Evolutionary conservation across 2,888 invertebrate species (phyloP).

Genomic region (Sarcophaga subvicina): DNA sequence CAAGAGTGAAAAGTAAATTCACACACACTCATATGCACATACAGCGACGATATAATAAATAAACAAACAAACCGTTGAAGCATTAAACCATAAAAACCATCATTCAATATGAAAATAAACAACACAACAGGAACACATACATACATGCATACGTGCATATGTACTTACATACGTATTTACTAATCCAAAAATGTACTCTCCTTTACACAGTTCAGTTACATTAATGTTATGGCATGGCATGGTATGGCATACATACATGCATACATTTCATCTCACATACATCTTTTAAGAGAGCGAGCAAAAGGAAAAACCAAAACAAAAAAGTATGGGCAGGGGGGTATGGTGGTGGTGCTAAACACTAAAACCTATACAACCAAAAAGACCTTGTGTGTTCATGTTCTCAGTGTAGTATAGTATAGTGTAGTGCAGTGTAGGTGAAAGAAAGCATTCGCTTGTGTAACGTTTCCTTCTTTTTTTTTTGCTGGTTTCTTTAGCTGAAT

Average conservation of each 20-base stretch:
- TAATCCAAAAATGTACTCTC: background rate
- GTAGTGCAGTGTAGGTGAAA: background rate
- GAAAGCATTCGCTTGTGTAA: constrained; percentile 31
- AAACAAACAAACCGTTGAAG: constrained; percentile 57
- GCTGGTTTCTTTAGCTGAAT: too few relatives aligned
- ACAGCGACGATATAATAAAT: constrained; percentile 15
- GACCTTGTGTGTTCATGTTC: too few relatives aligned
- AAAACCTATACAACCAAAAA: too few relatives aligned
- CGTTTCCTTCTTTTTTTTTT: constrained; percentile 1
- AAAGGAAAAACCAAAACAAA: background rate
- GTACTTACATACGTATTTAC: too few relatives aligned
- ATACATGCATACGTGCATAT: background rate
- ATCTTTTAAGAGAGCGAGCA: background rate
- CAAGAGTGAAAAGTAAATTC: background rate
- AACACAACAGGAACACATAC: background rate
- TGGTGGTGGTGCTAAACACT: too few relatives aligned
- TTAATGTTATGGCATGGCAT: constrained; percentile 1
- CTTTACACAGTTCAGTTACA: background rate
- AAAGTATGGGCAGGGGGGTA: background rate
- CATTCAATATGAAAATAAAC: constrained; percentile 42
- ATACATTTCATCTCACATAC: background rate
- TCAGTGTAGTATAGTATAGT: background rate
- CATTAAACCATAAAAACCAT: constrained; percentile 63
- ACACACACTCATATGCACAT: background rate
- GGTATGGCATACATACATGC: too few relatives aligned